phyloP scores from a whole-genome alignment of 2,888 invertebrate genomes.

The Megamerina dolium region DNA sequence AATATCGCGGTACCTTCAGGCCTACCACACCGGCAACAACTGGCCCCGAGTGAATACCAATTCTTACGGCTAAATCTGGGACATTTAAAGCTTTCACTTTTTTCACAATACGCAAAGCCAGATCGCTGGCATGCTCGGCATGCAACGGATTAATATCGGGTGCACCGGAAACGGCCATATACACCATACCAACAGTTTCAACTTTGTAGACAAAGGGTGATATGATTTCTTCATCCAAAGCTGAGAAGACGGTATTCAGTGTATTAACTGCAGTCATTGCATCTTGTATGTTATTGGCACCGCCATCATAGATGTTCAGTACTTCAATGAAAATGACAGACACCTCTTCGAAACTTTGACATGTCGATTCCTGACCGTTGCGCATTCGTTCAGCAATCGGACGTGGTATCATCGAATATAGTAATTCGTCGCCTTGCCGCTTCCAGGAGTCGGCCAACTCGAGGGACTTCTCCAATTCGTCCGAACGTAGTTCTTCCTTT shows the following conservation, averaged over 20 bases:
- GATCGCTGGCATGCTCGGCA: conserved; percentile 70
- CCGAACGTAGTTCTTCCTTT: conserved; percentile 71
- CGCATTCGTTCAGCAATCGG: conserved; percentile 76
- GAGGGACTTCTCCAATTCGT: conserved; percentile 72
- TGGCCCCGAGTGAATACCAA: conserved; percentile 77
- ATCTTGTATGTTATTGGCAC: conserved; percentile 45
- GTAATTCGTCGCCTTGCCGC: conserved; percentile 73
- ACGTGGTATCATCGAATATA: conserved; percentile 89
- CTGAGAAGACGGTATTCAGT: conserved; percentile 80
- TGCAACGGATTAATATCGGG: conserved; percentile 71
- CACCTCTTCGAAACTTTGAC: conserved; percentile 59
- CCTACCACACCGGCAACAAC: conserved; percentile 87
- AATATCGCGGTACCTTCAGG: conserved; percentile 70
- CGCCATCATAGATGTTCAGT: conserved; percentile 41
- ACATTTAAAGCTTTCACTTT: conserved; percentile 62
- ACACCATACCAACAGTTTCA: conserved; percentile 86
- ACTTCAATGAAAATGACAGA: conserved; percentile 47
- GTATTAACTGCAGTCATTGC: conserved; percentile 78
- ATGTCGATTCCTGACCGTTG: conserved; percentile 70
- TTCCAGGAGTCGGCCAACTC: conserved; percentile 78
- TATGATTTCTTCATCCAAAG: conserved; percentile 78
- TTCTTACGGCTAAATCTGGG: conserved; percentile 56
- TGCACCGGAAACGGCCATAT: conserved; percentile 87
- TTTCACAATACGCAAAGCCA: conserved; percentile 68
- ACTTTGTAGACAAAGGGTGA: conserved; percentile 86